phyloP scores from a whole-genome alignment of 2,797 vertebrate genomes.

The Psittacula derbiana region DNA sequence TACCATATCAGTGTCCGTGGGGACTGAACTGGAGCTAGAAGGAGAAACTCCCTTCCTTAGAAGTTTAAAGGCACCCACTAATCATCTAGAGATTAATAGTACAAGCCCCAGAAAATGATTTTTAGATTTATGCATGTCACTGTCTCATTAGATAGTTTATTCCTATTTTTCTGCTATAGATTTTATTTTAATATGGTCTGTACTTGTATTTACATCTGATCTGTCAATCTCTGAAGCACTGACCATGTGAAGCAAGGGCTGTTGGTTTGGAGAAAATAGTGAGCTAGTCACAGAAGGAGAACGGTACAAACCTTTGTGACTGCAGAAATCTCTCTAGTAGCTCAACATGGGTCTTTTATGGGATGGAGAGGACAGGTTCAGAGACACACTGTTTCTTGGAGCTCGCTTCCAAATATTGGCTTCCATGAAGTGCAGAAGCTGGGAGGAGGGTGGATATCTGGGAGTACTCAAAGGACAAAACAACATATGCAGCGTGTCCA shows the following conservation, averaged over 20 bases:
- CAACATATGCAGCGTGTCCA: background rate
- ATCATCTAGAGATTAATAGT: background rate
- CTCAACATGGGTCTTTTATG: background rate
- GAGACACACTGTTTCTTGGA: background rate
- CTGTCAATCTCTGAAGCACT: background rate
- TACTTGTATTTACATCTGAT: background rate
- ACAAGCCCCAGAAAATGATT: background rate
- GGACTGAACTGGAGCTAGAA: background rate
- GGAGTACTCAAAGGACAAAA: background rate
- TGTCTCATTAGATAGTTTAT: background rate
- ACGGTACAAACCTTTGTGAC: background rate
- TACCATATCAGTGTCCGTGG: background rate
- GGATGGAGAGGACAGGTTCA: background rate
- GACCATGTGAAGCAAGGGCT: background rate
- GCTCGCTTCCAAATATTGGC: background rate
- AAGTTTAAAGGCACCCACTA: background rate
- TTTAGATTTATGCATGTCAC: background rate
- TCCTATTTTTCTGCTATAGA: background rate
- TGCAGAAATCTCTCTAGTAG: background rate
- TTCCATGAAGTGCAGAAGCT: background rate
- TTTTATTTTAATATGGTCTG: background rate
- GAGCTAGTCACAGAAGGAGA: background rate
- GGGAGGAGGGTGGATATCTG: background rate
- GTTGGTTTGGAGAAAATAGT: background rate
- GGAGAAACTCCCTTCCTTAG: slow-evolving; percentile 33